Evolutionary conservation across 2,888 invertebrate genomes (phyloP), one percentile per base, ranked within the genome.

Genomic region (Drosophila anomelani): DNA sequence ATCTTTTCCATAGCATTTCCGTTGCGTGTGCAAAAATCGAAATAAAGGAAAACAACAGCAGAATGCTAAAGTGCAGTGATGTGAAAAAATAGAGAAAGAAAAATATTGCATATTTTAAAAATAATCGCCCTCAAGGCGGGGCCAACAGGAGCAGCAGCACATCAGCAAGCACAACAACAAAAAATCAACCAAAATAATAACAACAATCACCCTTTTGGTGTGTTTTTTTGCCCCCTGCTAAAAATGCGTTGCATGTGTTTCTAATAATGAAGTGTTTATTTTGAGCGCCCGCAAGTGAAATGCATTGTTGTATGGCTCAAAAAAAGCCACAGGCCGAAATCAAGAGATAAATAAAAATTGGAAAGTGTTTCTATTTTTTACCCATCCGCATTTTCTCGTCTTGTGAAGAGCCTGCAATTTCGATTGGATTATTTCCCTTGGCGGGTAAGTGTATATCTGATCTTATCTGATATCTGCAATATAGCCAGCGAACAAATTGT

Each of bases 241-340:
- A 51, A 68, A 54, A 38, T 46, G 54, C 53, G 32, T 34, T 70
- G 57, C 85, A 86, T 85, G 80, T 83, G 85, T 78, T 81, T 82
- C 85, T 81, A 83, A 85, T 85, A 85, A 81, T 81, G 80, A 83
- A 86, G 85, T 87, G 87, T 87, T 87, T 87, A 86, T 86, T 86
- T 85, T 85, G 49, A 76, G 78, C 69, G 73, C 72, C 46, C 54
- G 56, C 55, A 61, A 81, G 80, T 82, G 77, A 76, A 76, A 77
- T 71, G 71, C 68, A 71, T 72, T 62, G 68, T 59, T 70, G 70
- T 62, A 70, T 66, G 38, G 46, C 51, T 49, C 56, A 49, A 23
- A 26, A 26, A 47, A 43, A 55, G 60, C 54, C 29, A 55, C 54
- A 61, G 39, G 47, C 60, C 44, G 15, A 71, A 56, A 58, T 53